These are phyloP conservation scores for Garrulus glandarius DNA, from an alignment of 2,797 vertebrate genomes.

Conservation along the genomic window DNA sequence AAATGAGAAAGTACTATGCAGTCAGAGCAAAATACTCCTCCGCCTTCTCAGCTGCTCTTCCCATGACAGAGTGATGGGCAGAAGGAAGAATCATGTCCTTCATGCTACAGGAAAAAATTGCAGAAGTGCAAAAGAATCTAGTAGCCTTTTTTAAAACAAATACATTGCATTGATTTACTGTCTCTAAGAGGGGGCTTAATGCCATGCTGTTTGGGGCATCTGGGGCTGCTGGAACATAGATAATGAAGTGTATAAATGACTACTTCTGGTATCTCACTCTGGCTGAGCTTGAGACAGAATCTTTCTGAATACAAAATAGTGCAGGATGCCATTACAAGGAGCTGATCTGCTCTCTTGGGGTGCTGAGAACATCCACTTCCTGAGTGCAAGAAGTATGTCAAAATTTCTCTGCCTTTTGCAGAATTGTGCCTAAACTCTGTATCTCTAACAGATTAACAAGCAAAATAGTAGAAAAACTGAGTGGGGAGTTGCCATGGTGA, in stretches of 20 bases:
- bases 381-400: neutral
- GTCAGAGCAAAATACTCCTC: neutral
- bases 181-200: neutral
- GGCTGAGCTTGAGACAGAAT: neutral
- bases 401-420: neutral
- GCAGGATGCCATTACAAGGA: neutral
- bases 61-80: neutral
- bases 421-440: neutral
- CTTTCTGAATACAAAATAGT: neutral
- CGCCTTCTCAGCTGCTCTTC: neutral
- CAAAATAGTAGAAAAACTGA: conserved; percentile 53
- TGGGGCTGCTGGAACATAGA: neutral
- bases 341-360: neutral
- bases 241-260: neutral
- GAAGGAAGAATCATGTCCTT: neutral
- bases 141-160: neutral
- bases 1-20: neutral
- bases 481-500: conserved; percentile 75
- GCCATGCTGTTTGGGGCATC: neutral
- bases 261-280: neutral
- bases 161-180: neutral
- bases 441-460: conserved; percentile 52
- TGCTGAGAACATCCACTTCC: neutral
- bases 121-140: neutral
- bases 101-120: neutral